Conservation (phyloP, 2,797 vertebrate species). For the Poeciliopsis gracilis region DNA sequence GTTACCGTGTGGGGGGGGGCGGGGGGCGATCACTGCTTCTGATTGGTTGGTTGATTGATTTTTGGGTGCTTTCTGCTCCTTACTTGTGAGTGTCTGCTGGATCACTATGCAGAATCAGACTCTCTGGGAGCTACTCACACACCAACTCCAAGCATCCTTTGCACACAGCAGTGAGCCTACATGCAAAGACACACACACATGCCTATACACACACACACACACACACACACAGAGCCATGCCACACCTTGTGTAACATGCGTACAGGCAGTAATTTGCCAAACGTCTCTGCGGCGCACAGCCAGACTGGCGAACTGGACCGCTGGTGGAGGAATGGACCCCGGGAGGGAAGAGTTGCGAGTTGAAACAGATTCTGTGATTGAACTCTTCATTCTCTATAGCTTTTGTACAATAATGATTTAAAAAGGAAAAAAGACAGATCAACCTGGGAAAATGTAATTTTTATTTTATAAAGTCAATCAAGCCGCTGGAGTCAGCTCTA, state of each 20-base stretch:
- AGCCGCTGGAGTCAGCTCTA: conserved; percentile 91
- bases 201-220: neutral
- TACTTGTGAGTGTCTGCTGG: conserved; percentile 88
- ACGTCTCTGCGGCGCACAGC: conserved; percentile 83
- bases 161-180: conserved; percentile 38
- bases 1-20: neutral
- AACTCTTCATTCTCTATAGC: conserved; percentile 96
- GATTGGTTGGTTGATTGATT: conserved; percentile 62
- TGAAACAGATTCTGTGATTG: conserved; percentile 84
- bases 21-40: conserved; percentile 46
- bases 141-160: conserved; percentile 45
- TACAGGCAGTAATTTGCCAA: conserved; percentile 87
- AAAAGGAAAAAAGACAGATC: conserved; percentile 73
- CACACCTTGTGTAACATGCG: conserved; percentile 51
- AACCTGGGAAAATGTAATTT: conserved; percentile 91
- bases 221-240: conserved; percentile 21
- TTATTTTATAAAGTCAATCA: conserved; percentile 97
- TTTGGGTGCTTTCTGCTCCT: conserved; percentile 46
- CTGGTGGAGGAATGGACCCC: conserved; percentile 76
- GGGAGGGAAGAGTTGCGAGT: conserved; percentile 79
- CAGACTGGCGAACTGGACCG: conserved; percentile 73
- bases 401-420: conserved; percentile 95
- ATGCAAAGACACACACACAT: conserved; percentile 21
- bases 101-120: conserved; percentile 94
- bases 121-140: conserved; percentile 77